Evolutionary conservation across 2,888 invertebrate species (phyloP).

Genomic region (Scotopteryx bipunctaria): DNA sequence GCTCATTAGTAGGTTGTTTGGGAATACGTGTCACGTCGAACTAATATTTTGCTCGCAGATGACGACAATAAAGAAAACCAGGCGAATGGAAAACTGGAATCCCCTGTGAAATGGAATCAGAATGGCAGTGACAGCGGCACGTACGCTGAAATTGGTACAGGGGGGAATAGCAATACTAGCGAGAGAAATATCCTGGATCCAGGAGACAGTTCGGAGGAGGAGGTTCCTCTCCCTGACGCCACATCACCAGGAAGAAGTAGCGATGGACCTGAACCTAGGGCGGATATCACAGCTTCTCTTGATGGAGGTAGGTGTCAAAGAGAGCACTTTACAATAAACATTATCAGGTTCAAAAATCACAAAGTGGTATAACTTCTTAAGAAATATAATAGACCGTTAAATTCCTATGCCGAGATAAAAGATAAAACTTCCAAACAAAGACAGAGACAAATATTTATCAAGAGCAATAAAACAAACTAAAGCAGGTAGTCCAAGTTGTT

Average conservation of each 20-base stretch:
- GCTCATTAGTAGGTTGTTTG: conserved; percentile 4
- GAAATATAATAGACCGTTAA: conserved; percentile 10
- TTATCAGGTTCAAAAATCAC: not conserved
- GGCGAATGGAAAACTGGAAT: conserved; percentile 76
- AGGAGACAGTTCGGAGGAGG: conserved; percentile 78
- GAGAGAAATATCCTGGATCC: conserved; percentile 77
- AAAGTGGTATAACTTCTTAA: not conserved
- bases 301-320: conserved; percentile 61
- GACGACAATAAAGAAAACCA: conserved; percentile 81
- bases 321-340: too few relatives aligned
- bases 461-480: conserved; percentile 44
- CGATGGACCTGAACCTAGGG: conserved; percentile 76
- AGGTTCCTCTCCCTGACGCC: conserved; percentile 73
- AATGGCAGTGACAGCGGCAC: conserved; percentile 80
- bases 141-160: conserved; percentile 78
- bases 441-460: conserved; percentile 24
- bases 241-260: conserved; percentile 78
- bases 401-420: conserved; percentile 6
- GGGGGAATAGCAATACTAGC: conserved; percentile 70
- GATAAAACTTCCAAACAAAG: conserved; percentile 21
- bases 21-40: conserved; percentile 9
- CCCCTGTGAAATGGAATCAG: conserved; percentile 76
- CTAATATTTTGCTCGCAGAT: conserved; percentile 45
- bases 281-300: conserved; percentile 74
- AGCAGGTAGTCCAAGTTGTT: conserved; percentile 45